Conservation (phyloP, 2,888 invertebrate species). For the Aradus depressus region DNA sequence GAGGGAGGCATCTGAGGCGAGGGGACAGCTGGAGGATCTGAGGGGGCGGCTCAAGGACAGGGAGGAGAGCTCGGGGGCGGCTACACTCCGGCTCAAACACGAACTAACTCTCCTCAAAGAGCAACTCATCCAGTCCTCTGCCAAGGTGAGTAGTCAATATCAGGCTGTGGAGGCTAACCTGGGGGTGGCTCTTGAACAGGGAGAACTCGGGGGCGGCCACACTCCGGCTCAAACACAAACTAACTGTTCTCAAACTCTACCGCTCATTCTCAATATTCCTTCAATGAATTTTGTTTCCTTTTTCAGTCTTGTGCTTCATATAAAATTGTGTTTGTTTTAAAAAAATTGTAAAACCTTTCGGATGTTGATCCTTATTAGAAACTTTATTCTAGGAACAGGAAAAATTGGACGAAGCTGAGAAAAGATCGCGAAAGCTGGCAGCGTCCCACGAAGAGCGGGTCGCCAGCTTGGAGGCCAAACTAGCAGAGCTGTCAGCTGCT, state of each 20-base stretch:
- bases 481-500: slow-evolving; percentile 67
- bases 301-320: not conserved
- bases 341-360: too few species aligned
- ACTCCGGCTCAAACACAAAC: slow-evolving; percentile 60
- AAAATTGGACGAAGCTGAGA: slow-evolving; percentile 59
- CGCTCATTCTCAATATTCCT: too few species aligned
- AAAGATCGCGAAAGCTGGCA: slow-evolving; percentile 53
- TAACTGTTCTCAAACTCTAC: slow-evolving; percentile 59
- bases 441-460: slow-evolving; percentile 66
- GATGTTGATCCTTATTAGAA: too few species aligned
- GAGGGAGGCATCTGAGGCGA: slow-evolving; percentile 45
- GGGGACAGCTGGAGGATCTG: slow-evolving; percentile 38
- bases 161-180: too few species aligned
- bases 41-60: slow-evolving; percentile 26
- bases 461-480: slow-evolving; percentile 57
- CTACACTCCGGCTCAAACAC: slow-evolving; percentile 54
- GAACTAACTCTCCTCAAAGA: slow-evolving; percentile 63
- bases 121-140: slow-evolving; percentile 56
- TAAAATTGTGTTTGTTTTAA: too few species aligned
- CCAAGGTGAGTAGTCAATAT: too few species aligned
- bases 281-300: not conserved
- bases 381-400: slow-evolving; percentile 50
- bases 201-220: slow-evolving; percentile 37
- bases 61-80: slow-evolving; percentile 34
- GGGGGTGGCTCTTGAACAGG: too few species aligned